Base-by-base conservation (phyloP, 2,797 vertebrate genomes). In the Sciurus vulgaris region DNA sequence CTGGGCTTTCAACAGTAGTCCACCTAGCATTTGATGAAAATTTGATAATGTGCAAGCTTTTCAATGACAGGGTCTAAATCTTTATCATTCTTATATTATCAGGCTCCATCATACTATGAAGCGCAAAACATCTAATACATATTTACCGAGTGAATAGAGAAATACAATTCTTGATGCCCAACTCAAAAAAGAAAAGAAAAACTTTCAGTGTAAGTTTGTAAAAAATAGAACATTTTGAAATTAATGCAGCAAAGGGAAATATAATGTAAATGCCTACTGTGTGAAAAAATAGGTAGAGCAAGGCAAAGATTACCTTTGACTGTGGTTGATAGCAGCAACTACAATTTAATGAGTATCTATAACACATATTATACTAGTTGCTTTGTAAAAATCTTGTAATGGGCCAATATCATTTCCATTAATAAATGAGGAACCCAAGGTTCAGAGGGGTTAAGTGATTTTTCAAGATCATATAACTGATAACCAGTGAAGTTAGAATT, bases 401-500 rank as follows among this genome's bases (percentile, higher is more conserved):
- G 15, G 7, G 47, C 26, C 30, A 85, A 59, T 49, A 77, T 51
- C 35, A 51, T 63, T 33, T 63, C 14, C 44, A 28, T 69, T 69
- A 63, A 86, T 38, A 90, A 92, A 94, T 22, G 12, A 91, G n/a
- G 20, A 91, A 41, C 54, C 73, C 41, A 70, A 41, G 67, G 26
- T 90, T 95, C 56, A 86, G 56, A 86, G 61, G 81, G 22, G 18
- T 26, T 91, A 93, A 77, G 30, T 61, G 49, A 69, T 73, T 84
- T 87, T 79, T 88, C 35, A 51, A 83, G 41, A 49, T 93, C 51
- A 84, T 2, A 72, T 65, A 79, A 38, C 44, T 84, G 54, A 69
- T 33, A 74, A 69, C 4, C 35, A 81, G 51, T 24, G 76, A 79
- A 76, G 24, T 7, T 12, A 84, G 26, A 17, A 44, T 88, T 63